These are phyloP conservation scores for Sphaerophoria taeniata DNA, from an alignment of 2,888 invertebrate species.

Conservation along the genomic window DNA sequence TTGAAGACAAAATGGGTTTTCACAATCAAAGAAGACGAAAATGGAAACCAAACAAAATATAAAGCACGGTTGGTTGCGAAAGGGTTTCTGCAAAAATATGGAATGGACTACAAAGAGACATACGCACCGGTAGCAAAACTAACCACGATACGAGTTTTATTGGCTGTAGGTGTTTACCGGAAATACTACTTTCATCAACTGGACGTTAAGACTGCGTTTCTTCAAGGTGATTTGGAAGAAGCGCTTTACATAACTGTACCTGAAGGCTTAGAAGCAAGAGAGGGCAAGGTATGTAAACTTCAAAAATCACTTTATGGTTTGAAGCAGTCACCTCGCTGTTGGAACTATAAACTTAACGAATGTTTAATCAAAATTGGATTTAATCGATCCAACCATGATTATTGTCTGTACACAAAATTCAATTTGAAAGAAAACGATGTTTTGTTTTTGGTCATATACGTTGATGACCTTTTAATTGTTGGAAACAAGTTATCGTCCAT, in stretches of 20 bases:
- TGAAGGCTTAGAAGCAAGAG: neutral
- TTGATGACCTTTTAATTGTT: slow-evolving; percentile 1
- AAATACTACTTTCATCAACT: slow-evolving; percentile 7
- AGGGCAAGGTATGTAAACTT: neutral
- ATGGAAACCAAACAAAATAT: neutral
- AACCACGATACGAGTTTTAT: neutral
- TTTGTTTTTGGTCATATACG: neutral
- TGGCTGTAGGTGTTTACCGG: neutral
- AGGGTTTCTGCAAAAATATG: neutral
- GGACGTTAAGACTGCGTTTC: too few relatives aligned
- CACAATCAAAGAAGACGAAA: neutral
- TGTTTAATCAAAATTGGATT: too few relatives aligned
- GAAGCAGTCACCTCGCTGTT: too few relatives aligned
- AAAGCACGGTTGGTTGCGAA: neutral
- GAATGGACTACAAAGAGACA: neutral
- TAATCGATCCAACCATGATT: neutral
- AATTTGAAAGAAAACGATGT: neutral
- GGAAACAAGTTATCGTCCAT: neutral
- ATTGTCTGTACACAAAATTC: neutral
- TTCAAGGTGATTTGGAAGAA: too few relatives aligned
- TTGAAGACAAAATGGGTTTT: too few relatives aligned
- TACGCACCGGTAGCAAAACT: neutral
- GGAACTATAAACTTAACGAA: too few relatives aligned
- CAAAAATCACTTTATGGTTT: neutral
- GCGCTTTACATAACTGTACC: neutral